Evolutionary conservation across 1,140 invertebrate genomes (phyloP), one percentile per base, ranked within the genome.

Genomic region (Lysiphlebus fabarum): DNA sequence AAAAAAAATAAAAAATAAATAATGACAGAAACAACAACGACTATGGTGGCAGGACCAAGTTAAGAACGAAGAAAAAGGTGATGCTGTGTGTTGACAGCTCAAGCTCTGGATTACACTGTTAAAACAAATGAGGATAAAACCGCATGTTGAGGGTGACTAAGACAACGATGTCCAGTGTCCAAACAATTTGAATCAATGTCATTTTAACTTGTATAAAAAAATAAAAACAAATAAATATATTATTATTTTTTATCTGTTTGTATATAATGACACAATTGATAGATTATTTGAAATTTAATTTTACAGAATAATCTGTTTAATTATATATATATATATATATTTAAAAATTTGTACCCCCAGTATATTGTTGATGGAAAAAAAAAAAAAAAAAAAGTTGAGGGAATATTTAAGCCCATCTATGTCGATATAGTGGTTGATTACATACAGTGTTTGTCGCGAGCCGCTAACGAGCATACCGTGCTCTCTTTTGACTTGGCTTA

Each of bases 401-500:
- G 58, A 44, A 50, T 56, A 56, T 14, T 7, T 6, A 49, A 34
- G 47, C 36, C 49, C 49, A 51, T 51, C 44, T 14, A n/a, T 33
- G 34, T 6, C 43, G n/a, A 10, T 7, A 10, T 14, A 56, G 11
- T 56, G 54, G 43, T 3, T 41, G 40, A 44, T n/a, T n/a, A n/a
- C 14, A 12, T 56, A 38, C 50, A 41, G 17, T 65, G 65, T 66
- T 66, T 66, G 65, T 66, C 65, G 65, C 63, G 71, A 73, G 73
- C 74, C 75, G 73, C 77, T 80, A 80, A 80, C 77, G 77, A 79
- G 76, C 74, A 71, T 62, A 80, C 78, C 75, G 77, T 77, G 75
- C 68, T 68, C 65, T 70, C 67, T 65, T 56, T 49, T 71, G 69
- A 69, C 53, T 64, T 68, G 67, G 70, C 72, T 76, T 78, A 78